Evolutionary conservation across 1,140 invertebrate genomes (phyloP), one percentile per base, ranked within the genome.

Genomic region (Neodiprion virginianus): DNA sequence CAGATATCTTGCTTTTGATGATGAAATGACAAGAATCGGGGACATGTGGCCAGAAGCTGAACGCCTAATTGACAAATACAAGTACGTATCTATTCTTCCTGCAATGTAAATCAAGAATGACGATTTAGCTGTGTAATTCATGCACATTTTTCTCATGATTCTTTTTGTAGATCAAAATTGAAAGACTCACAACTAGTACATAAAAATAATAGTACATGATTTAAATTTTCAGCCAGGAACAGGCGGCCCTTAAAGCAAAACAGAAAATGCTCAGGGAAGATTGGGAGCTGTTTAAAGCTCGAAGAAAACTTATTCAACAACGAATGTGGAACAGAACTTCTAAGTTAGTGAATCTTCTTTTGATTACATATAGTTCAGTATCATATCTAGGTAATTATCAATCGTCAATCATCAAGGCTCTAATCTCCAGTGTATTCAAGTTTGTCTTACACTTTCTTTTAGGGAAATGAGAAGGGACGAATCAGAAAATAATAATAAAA

Each of bases 11-110:
- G 88, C 88, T 71, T 93, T 93, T 83, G 91, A 92, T 71, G 90
- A 92, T 79, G 91, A 93, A 80, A 92, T 93, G 90, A 91, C 89
- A 67, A 87, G 88, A 73, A 90, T 93, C 21, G 88, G 88, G 69
- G 88, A 89, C 49, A 82, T 91, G 21, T 93, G 92, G 90, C 86
- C 88, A 28, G 91, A 92, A 74, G 89, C 90, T 67, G 91, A 91
- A 74, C 86, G 89, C n/a, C 84, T 90, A n/a, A 90, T 93, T 77
- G 89, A 90, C 77, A 89, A 90, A 75, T 92, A 91, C 76, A 90
- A 91, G 89, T 90, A 82, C 79, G 86, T 79, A 71, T 69, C 48
- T n/a, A 69, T 67, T 48, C 7, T 12, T 67, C 72, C 17, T 74
- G 48, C 21, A 74, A 48, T 67, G 3, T 48, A 47, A 28, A 4